These are phyloP conservation scores for Athene noctua DNA, from an alignment of 2,113 vertebrate species.

Conservation along the genomic window DNA sequence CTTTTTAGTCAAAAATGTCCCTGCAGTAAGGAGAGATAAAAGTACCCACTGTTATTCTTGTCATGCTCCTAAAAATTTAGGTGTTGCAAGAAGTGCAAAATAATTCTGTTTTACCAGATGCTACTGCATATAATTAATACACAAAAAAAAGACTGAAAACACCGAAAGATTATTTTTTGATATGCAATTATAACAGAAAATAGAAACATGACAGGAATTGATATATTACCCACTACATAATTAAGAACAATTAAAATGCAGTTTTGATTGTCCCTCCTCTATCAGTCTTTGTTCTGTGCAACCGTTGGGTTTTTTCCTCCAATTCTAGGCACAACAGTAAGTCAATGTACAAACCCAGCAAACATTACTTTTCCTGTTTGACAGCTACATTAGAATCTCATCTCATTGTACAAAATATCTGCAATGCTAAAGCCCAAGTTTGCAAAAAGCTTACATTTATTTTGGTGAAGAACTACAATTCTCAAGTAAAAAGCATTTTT, in stretches of 20 bases:
- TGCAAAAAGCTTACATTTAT: not conserved
- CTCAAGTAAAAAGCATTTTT: not conserved
- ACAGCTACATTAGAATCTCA: not conserved
- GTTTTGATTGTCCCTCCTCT: not conserved
- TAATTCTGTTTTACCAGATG: constrained; percentile 40
- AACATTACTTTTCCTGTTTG: not conserved
- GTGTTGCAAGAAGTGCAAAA: constrained; percentile 39
- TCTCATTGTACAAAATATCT: not conserved
- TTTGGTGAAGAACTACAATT: not conserved
- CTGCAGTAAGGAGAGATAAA: not conserved
- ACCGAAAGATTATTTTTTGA: not conserved
- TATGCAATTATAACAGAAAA: not conserved
- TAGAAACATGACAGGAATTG: not conserved
- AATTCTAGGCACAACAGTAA: not conserved
- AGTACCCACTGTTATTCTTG: not conserved
- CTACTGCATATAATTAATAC: constrained; percentile 12
- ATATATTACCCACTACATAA: not conserved
- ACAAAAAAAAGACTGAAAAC: not conserved
- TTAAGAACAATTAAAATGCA: not conserved
- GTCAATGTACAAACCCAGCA: not conserved
- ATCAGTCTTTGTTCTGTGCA: not conserved
- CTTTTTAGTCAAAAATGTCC: not conserved
- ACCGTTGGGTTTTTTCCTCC: not conserved
- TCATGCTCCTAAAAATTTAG: constrained; percentile 9
- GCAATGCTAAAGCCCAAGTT: not conserved